These are phyloP conservation scores for Odontomyia ornata DNA, from an alignment of 2,888 invertebrate species.

Conservation along the genomic window DNA sequence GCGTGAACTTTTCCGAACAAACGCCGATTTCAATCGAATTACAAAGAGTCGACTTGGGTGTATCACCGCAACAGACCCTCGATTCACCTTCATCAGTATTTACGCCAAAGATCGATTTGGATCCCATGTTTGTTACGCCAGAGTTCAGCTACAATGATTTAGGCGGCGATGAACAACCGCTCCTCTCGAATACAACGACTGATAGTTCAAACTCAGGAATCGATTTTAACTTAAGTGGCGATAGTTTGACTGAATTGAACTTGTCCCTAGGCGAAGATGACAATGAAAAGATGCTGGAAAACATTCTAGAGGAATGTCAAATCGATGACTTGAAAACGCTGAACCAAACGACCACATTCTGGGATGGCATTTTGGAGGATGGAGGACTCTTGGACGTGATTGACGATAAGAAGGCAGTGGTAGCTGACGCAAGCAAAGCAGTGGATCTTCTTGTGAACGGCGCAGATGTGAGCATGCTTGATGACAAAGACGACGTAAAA, in stretches of 20 bases:
- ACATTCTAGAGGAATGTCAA: slow-evolving; percentile 63
- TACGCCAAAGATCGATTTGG: slow-evolving; percentile 46
- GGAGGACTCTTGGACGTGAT: slow-evolving; percentile 60
- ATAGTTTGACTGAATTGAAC: slow-evolving; percentile 62
- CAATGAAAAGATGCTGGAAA: slow-evolving; percentile 63
- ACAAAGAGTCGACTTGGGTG: slow-evolving; percentile 54
- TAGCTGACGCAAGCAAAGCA: slow-evolving; percentile 30
- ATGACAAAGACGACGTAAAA: slow-evolving; percentile 47
- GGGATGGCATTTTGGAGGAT: slow-evolving; percentile 64
- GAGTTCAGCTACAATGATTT: slow-evolving; percentile 61
- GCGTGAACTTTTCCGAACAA: slow-evolving; percentile 60
- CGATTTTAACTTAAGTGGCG: slow-evolving; percentile 62
- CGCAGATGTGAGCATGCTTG: slow-evolving; percentile 8
- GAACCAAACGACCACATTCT: slow-evolving; percentile 63
- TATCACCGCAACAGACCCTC: background rate
- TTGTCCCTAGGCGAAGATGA: slow-evolving; percentile 61
- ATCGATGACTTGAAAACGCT: slow-evolving; percentile 63
- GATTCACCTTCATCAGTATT: slow-evolving; percentile 49
- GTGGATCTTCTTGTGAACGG: slow-evolving; percentile 24
- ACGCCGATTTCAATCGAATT: slow-evolving; percentile 61
- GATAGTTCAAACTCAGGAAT: slow-evolving; percentile 57
- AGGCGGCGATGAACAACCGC: slow-evolving; percentile 59
- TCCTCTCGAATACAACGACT: slow-evolving; percentile 38
- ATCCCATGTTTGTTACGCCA: slow-evolving; percentile 57
- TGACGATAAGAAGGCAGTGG: slow-evolving; percentile 54